Evolutionary conservation across 2,888 invertebrate species (phyloP).

Genomic region (Aethes cnicana): DNA sequence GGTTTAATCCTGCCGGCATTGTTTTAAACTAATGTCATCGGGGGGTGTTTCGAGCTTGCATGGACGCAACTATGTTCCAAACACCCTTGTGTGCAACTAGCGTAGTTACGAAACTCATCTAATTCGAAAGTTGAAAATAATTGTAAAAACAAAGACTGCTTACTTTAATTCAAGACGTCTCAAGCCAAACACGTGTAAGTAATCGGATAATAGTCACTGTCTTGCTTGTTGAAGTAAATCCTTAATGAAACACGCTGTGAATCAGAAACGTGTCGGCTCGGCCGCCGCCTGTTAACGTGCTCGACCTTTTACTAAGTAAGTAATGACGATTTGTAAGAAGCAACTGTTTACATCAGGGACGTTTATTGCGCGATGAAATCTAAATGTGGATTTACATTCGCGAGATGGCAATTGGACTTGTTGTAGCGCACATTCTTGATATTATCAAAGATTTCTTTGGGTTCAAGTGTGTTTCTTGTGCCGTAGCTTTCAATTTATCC

Average conservation of each 20-base stretch:
- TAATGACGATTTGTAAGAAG: not conserved
- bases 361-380: not conserved
- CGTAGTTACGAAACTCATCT: constrained; percentile 32
- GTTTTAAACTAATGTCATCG: constrained; percentile 66
- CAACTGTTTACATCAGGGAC: not conserved
- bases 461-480: no score
- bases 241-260: constrained; percentile 6
- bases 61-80: constrained; percentile 39
- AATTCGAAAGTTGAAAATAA: constrained; percentile 1
- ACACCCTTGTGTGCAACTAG: constrained; percentile 44
- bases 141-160: no score
- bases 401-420: not conserved
- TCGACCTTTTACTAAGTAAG: not conserved
- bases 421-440: no score
- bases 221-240: no score
- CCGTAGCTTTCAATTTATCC: no score
- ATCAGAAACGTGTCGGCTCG: constrained; percentile 5
- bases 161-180: not conserved
- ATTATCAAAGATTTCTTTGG: no score
- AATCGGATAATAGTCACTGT: not conserved
- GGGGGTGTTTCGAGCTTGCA: constrained; percentile 54
- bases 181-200: not conserved
- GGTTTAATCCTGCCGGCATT: constrained; percentile 52
- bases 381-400: not conserved
- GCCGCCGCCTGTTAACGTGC: constrained; percentile 2